A percentile compares a stretch with the other conserved stretches of the same genome.
These are phyloP conservation scores for Drosophila infuscata DNA, from an alignment of 2,888 invertebrate genomes.

Conservation along the genomic window DNA sequence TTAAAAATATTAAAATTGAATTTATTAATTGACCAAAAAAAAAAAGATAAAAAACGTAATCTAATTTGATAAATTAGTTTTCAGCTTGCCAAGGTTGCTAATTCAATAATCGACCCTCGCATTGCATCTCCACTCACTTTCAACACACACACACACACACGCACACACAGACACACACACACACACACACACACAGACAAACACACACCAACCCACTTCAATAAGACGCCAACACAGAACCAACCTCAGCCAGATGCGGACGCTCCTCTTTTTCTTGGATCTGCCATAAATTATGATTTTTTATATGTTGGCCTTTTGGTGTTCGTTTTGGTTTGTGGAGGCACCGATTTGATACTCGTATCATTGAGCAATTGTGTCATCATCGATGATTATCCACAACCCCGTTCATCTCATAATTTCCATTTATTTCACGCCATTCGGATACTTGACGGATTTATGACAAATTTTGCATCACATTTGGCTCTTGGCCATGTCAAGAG, in stretches of 20 bases:
- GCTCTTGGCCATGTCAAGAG: background rate
- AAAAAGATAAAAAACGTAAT: background rate
- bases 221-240: conserved; percentile 50
- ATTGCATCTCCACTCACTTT: conserved; percentile 43
- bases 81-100: conserved; percentile 30
- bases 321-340: background rate
- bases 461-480: conserved; percentile 25
- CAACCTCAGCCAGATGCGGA: conserved; percentile 35
- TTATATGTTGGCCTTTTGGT: conserved; percentile 29
- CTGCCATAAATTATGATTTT: conserved; percentile 34
- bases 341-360: background rate
- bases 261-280: conserved; percentile 45
- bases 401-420: conserved; percentile 5
- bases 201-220: conserved; percentile 26
- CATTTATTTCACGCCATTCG: conserved; percentile 9
- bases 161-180: conserved; percentile 11
- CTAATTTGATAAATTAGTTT: conserved; percentile 28
- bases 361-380: conserved; percentile 50
- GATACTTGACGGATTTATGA: conserved; percentile 46
- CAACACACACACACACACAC: conserved; percentile 14
- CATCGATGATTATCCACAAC: conserved; percentile 36
- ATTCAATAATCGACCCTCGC: conserved; percentile 47
- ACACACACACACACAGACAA: conserved; percentile 9
- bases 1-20: background rate
- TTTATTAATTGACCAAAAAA: background rate